Evolutionary conservation across 1,140 invertebrate genomes (phyloP).

Genomic region (Kradibia gibbosae): DNA sequence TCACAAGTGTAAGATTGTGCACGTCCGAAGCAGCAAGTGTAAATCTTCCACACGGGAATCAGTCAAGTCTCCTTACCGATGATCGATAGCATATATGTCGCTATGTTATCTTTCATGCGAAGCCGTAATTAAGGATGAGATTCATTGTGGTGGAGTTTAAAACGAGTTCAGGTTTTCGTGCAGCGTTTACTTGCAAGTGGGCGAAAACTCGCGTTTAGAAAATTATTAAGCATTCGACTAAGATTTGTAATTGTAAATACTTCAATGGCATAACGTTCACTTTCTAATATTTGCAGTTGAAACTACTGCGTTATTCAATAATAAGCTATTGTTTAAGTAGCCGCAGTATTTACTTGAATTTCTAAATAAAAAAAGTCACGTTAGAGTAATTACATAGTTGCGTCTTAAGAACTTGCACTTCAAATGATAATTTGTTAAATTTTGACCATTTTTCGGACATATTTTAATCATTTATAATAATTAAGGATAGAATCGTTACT

Average conservation of each 20-base stretch:
- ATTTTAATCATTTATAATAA: no score
- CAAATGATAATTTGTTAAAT: no score
- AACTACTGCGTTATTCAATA: no score
- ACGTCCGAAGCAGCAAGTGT: conserved; percentile 1
- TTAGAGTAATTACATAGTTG: no score
- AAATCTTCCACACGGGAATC: conserved; percentile 17
- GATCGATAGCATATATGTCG: conserved; percentile 18
- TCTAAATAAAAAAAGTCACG: no score
- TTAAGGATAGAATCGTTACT: no score
- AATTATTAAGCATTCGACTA: not conserved
- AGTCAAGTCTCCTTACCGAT: conserved; percentile 15
- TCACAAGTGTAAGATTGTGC: no score
- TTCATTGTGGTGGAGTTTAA: conserved; percentile 9
- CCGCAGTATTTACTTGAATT: no score
- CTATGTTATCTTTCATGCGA: conserved; percentile 16
- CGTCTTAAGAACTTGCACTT: no score
- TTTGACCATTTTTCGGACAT: no score
- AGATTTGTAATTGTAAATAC: not conserved
- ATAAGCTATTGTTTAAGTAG: no score
- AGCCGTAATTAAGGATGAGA: conserved; percentile 34
- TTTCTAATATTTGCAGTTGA: no score
- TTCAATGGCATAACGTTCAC: not conserved
- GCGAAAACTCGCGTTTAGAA: not conserved
- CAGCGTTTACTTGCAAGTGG: not conserved
- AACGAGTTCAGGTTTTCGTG: not conserved